Percentiles rank a stretch among this genome's conserved stretches.
phyloP scores from a whole-genome alignment of 2,888 invertebrate genomes.

The Himalopsyche anomala region DNA sequence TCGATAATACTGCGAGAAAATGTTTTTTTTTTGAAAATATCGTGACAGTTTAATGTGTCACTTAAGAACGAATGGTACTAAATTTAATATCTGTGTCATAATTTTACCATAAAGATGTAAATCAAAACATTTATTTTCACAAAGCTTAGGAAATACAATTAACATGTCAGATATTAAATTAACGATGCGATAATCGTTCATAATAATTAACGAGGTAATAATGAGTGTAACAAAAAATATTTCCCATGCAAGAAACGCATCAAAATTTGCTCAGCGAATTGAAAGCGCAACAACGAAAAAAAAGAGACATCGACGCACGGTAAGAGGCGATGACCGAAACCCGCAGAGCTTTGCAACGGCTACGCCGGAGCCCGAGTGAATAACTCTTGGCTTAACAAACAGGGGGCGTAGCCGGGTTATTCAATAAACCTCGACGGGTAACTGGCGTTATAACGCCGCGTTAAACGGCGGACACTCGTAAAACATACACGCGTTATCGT shows the following conservation, averaged over 20 bases:
- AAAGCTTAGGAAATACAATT: neutral
- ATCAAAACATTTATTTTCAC: no score
- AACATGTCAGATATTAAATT: neutral
- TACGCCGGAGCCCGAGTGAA: neutral
- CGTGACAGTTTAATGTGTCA: no score
- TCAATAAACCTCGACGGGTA: slow-evolving; percentile 58
- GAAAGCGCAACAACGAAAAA: neutral
- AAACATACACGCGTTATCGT: slow-evolving; percentile 54
- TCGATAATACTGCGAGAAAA: no score
- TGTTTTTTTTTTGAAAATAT: no score
- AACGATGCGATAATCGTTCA: neutral
- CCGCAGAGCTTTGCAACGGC: neutral
- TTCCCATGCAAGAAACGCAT: slow-evolving; percentile 18
- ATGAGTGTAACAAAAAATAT: neutral
- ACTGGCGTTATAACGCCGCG: slow-evolving; percentile 55
- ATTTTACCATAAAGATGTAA: no score
- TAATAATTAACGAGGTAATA: slow-evolving; percentile 16
- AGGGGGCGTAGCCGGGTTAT: slow-evolving; percentile 61
- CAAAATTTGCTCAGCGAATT: neutral
- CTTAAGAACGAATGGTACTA: no score
- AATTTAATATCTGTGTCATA: no score
- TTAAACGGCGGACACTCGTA: slow-evolving; percentile 52
- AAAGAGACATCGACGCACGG: slow-evolving; percentile 44
- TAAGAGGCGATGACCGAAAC: slow-evolving; percentile 35
- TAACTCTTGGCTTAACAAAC: slow-evolving; percentile 45